Percentiles rank a stretch among this genome's conserved stretches.
Evolutionary conservation across 2,888 invertebrate genomes (phyloP).

Genomic region (Nowickia ferox): DNA sequence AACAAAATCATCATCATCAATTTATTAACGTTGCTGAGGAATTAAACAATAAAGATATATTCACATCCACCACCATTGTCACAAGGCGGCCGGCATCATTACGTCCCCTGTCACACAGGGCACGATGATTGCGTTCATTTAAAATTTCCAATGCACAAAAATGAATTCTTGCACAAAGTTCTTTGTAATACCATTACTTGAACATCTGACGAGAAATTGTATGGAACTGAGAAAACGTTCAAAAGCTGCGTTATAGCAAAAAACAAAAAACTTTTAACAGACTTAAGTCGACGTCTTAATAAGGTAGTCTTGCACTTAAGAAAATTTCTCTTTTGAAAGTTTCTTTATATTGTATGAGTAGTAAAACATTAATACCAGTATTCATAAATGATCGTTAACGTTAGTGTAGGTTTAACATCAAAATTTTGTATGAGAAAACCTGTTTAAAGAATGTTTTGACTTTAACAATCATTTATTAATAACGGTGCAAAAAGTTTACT

Average conservation of each 20-base stretch:
- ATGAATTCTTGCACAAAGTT: constrained; percentile 24
- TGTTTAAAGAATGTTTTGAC: no score
- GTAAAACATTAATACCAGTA: no score
- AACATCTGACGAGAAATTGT: constrained; percentile 49
- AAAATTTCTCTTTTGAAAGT: neutral
- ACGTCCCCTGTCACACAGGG: constrained; percentile 25
- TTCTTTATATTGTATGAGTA: neutral
- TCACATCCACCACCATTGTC: constrained; percentile 1
- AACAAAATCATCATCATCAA: constrained; percentile 40
- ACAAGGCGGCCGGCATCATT: neutral
- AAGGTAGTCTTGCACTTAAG: neutral
- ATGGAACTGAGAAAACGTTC: neutral
- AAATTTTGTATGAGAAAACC: no score
- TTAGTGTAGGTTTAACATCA: no score
- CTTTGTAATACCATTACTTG: constrained; percentile 46
- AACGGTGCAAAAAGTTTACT: no score
- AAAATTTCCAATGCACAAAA: constrained; percentile 27
- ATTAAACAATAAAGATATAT: constrained; percentile 54
- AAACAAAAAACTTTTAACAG: neutral
- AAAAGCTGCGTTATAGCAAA: neutral
- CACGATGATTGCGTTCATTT: constrained; percentile 24
- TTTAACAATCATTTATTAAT: no score
- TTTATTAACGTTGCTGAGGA: constrained; percentile 42
- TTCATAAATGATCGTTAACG: no score
- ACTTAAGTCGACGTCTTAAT: constrained; percentile 17